Evolutionary conservation across 2,113 vertebrate genomes (phyloP).

Genomic region (Rhynchomys soricoides): DNA sequence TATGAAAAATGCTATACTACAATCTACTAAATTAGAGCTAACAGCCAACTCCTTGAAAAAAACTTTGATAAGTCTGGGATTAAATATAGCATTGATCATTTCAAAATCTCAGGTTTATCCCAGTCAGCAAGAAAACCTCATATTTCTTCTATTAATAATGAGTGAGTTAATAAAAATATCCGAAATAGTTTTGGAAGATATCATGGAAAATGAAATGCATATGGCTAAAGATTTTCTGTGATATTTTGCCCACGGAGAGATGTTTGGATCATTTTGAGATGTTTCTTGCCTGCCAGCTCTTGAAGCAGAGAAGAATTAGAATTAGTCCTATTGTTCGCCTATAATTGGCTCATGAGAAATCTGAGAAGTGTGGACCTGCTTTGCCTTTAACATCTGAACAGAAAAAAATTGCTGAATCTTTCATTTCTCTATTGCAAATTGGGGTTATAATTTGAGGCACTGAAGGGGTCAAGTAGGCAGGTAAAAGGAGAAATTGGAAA

Average conservation of each 20-base stretch:
- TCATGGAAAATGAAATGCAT: background rate
- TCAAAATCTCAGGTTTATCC: background rate
- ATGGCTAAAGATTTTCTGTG: background rate
- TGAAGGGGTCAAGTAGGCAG: background rate
- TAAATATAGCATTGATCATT: background rate
- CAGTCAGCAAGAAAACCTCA: background rate
- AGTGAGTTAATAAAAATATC: background rate
- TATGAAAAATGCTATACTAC: background rate
- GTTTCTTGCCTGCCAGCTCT: background rate
- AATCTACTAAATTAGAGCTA: background rate
- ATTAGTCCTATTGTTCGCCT: constrained; percentile 21
- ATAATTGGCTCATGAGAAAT: constrained; percentile 49
- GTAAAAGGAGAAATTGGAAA: background rate
- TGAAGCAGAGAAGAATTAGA: constrained; percentile 34
- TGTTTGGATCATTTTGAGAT: constrained; percentile 27
- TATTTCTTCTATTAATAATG: background rate
- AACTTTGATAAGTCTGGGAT: background rate
- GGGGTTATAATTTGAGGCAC: background rate
- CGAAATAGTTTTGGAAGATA: background rate
- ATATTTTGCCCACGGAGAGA: constrained; percentile 5
- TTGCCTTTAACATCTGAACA: constrained; percentile 32
- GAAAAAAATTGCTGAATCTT: background rate
- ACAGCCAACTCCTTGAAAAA: background rate
- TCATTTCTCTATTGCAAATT: constrained; percentile 31
- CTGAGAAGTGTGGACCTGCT: background rate